These are phyloP conservation scores for Stylophora pistillata DNA, from an alignment of 64 coral and sea anemone species.

Conservation along the genomic window DNA sequence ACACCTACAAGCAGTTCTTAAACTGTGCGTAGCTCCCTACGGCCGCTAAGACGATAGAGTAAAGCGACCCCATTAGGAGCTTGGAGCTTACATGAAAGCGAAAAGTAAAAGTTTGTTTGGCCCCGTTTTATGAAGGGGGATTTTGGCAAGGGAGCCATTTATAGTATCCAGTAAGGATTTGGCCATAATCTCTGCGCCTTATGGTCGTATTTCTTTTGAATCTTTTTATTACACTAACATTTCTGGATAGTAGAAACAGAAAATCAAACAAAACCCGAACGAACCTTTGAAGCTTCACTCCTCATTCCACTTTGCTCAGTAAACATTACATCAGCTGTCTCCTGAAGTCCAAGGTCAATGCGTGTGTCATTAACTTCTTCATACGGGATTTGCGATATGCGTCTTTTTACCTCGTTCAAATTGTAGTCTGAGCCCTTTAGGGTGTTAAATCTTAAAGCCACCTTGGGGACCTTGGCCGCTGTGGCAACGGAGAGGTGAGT, in stretches of 20 bases:
- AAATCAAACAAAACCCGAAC: background rate
- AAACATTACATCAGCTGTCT: slow-evolving; percentile 53
- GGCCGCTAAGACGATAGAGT: too few species aligned
- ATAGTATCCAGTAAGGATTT: too few species aligned
- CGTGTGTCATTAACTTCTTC: slow-evolving; percentile 9
- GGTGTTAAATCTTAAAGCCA: slow-evolving; percentile 35
- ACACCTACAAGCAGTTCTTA: too few species aligned
- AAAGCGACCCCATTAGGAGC: too few species aligned
- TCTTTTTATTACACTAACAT: background rate
- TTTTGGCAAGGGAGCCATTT: too few species aligned
- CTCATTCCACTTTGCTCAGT: slow-evolving; percentile 52
- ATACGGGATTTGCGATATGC: slow-evolving; percentile 49
- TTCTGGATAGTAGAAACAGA: background rate
- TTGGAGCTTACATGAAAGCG: too few species aligned
- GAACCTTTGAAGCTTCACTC: slow-evolving; percentile 47
- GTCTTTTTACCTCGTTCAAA: slow-evolving; percentile 27
- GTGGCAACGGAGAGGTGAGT: slow-evolving; percentile 48
- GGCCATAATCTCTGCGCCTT: too few species aligned
- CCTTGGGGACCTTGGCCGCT: slow-evolving; percentile 3
- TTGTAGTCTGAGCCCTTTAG: slow-evolving; percentile 30
- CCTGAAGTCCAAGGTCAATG: slow-evolving; percentile 37
- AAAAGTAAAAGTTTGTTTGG: too few species aligned
- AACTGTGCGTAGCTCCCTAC: too few species aligned
- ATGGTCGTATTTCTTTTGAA: too few species aligned
- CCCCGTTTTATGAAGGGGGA: too few species aligned